Conservation (phyloP, 64 coral and sea anemone genomes). For the Dendronephthya gigantea region DNA sequence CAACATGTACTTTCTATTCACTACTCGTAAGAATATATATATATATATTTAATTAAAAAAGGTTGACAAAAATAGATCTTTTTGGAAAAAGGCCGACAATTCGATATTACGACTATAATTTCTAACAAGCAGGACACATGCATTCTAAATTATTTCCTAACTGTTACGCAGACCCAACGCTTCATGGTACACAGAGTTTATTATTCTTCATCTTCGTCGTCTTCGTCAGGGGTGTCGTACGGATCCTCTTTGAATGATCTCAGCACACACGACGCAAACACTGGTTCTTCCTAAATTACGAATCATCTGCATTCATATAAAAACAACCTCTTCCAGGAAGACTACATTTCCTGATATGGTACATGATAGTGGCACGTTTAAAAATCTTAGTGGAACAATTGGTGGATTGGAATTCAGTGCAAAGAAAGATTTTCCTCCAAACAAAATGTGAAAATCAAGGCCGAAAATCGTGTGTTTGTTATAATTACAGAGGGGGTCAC, state of each 20-base stretch:
- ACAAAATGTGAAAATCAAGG: no score
- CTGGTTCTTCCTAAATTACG: background rate
- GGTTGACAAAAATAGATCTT: no score
- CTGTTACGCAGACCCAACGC: background rate
- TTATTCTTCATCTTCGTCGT: background rate
- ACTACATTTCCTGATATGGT: background rate
- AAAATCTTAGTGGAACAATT: no score
- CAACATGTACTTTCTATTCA: background rate
- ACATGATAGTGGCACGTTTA: background rate
- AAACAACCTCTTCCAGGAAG: no score
- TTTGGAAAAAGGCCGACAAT: no score
- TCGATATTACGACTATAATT: background rate
- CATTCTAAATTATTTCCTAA: background rate
- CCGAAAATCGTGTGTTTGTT: background rate
- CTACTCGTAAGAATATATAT: background rate
- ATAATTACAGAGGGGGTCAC: no score
- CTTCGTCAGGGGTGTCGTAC: background rate
- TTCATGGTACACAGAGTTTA: background rate
- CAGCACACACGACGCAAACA: background rate
- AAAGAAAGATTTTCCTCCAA: no score
- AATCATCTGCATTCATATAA: background rate
- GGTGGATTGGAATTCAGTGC: no score
- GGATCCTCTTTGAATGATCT: constrained; percentile 7
- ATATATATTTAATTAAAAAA: background rate
- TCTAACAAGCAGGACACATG: background rate